Conservation (phyloP, 2,888 invertebrate species). For the Zhuqinia jingwanae region DNA sequence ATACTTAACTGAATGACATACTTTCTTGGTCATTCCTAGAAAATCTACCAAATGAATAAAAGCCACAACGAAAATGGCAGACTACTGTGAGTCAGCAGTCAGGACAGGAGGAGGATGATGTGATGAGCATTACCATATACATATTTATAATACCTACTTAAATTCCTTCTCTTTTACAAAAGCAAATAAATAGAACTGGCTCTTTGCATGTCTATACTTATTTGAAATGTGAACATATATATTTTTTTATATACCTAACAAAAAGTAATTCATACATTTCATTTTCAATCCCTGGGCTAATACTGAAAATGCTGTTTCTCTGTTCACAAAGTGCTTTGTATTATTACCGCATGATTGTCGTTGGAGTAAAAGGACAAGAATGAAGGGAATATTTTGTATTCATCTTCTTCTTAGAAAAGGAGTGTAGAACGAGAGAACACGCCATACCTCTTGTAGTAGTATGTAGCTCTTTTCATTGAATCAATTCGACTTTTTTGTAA, state of each 20-base stretch:
- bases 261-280: conserved; percentile 51
- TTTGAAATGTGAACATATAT: too few species aligned
- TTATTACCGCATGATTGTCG: conserved; percentile 1
- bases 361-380: too few species aligned
- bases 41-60: conserved; percentile 14
- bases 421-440: too few species aligned
- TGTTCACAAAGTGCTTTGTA: too few species aligned
- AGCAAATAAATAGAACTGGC: conserved; percentile 40
- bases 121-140: too few species aligned
- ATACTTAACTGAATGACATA: conserved; percentile 16
- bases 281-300: too few species aligned
- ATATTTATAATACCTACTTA: not conserved
- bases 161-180: conserved; percentile 9
- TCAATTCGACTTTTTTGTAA: conserved; percentile 42
- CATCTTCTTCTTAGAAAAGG: not conserved
- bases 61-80: not conserved
- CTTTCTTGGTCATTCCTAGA: conserved; percentile 20
- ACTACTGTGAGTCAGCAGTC: too few species aligned
- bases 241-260: too few species aligned
- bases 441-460: too few species aligned
- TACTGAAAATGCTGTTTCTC: too few species aligned
- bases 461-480: too few species aligned
- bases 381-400: not conserved
- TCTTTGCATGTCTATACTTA: conserved; percentile 13
- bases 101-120: too few species aligned